phyloP scores from a whole-genome alignment of 2,888 invertebrate species.

The Neoitamus cyanurus region DNA sequence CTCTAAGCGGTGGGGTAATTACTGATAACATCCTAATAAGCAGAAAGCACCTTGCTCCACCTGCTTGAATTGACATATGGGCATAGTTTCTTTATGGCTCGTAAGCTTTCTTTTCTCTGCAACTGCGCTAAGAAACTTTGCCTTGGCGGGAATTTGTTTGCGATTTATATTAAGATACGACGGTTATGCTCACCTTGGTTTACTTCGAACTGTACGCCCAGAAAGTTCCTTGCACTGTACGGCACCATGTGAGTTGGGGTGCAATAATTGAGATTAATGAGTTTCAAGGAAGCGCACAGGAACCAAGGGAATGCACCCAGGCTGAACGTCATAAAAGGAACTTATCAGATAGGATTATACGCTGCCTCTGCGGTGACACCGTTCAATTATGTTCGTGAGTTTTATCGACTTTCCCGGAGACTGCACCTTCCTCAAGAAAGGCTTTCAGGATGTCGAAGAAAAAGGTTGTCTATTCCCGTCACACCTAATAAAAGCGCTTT shows the following conservation, averaged over 20 bases:
- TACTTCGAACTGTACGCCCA: background rate
- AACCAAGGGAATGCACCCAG: background rate
- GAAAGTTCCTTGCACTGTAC: background rate
- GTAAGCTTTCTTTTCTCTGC: background rate
- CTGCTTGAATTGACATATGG: background rate
- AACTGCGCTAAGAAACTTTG: background rate
- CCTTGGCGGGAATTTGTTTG: slow-evolving; percentile 14
- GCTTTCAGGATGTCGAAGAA: background rate
- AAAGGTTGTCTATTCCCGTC: background rate
- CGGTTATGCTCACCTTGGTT: slow-evolving; percentile 8
- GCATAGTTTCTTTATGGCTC: background rate
- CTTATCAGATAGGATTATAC: slow-evolving; percentile 3
- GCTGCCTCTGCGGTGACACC: background rate
- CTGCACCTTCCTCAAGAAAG: background rate
- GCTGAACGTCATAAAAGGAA: background rate
- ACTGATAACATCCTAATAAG: slow-evolving; percentile 14
- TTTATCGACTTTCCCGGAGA: background rate
- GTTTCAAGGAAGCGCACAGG: background rate
- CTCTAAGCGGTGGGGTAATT: background rate
- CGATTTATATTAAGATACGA: slow-evolving; percentile 17
- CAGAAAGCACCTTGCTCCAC: background rate
- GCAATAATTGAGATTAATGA: slow-evolving; percentile 29
- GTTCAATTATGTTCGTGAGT: slow-evolving; percentile 5
- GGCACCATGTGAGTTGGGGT: background rate
- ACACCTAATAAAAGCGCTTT: background rate